Base-by-base conservation (phyloP, 2,888 invertebrate genomes). In the Pherbina coryleti region DNA sequence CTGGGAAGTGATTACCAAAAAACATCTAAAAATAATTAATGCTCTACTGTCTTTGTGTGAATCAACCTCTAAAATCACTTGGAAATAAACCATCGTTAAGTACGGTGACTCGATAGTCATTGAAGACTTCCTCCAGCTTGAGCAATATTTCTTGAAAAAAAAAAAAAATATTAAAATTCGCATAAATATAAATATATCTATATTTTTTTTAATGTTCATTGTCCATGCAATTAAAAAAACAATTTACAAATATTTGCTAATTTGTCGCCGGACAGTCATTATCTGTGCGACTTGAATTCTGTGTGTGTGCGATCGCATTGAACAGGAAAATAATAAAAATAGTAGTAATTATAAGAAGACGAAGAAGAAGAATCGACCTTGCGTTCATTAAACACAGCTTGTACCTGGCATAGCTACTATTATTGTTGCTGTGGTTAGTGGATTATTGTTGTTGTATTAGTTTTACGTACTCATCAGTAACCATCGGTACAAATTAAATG, bases 291-390 rank as follows among this genome's bases (percentile, higher is more conserved):
- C 28, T 25, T 7, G 19, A 19, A 7, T 22, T 55, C 7, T 60
- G 28, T 25, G 19, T 60, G 28, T 25, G 19, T 31, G 34, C 28
- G 31, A 14, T 64, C 4, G 17, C 28, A 34, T 66, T 66, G 31
- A 22, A 37, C 22, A 19, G 22, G 44, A 19, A n/a, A 37, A 17
- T 22, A 5, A 37, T 5, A 28, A 8, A 8, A 28, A 51, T 19
- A 22, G 49, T 44, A 49, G 11, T 62, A 22, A 17, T 5, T 14
- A 22, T 19, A 14, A 22, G 9, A 22, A 25, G 2, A 8, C 7
- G 34, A 64, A 8, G 17, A n/a, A 64, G 64, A 31, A 64, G 69
- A 69, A 69, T 69, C 69, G 69, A 69, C 69, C 69, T 69, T 69
- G 49, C 69, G 69, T 69, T 69, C n/a, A 69, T 69, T 69, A 69